phyloP scores from a whole-genome alignment of 53 echinoderm and acorn worm genomes.

The Temnopleurus reevesii region DNA sequence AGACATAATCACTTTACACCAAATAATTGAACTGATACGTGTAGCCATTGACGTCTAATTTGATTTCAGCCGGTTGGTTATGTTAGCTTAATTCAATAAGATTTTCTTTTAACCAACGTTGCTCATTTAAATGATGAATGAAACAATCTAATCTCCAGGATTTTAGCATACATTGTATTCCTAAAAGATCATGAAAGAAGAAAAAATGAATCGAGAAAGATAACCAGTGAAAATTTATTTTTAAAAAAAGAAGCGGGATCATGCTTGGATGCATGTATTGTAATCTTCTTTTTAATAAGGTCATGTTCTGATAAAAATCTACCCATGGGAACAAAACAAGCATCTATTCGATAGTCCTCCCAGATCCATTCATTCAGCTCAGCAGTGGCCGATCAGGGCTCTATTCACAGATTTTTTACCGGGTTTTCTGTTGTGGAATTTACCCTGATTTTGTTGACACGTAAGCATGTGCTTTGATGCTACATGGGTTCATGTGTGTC shows the following conservation, averaged over 20 bases:
- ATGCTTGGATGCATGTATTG: not conserved
- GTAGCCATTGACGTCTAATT: not conserved
- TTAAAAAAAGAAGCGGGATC: not conserved
- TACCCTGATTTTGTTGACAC: not conserved
- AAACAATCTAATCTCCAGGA: too few relatives aligned
- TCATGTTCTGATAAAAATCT: constrained; percentile 23
- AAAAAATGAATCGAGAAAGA: not conserved
- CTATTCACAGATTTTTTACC: not conserved
- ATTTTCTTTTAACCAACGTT: too few relatives aligned
- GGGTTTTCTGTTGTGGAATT: not conserved
- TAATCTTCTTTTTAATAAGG: not conserved
- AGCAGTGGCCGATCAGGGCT: not conserved
- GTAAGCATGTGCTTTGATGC: not conserved
- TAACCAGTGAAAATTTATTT: too few relatives aligned
- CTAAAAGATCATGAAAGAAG: too few relatives aligned
- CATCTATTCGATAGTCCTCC: too few relatives aligned
- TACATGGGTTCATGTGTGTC: not conserved
- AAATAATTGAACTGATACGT: not conserved
- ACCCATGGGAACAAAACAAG: too few relatives aligned
- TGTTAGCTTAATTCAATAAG: not conserved
- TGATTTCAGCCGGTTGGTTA: not conserved
- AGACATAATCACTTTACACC: not conserved
- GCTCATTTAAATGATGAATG: too few relatives aligned
- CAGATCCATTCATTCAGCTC: not conserved
- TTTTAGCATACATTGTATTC: too few relatives aligned